These are phyloP conservation scores for Nephrotoma appendiculata DNA, from an alignment of 2,888 invertebrate genomes.

Conservation along the genomic window DNA sequence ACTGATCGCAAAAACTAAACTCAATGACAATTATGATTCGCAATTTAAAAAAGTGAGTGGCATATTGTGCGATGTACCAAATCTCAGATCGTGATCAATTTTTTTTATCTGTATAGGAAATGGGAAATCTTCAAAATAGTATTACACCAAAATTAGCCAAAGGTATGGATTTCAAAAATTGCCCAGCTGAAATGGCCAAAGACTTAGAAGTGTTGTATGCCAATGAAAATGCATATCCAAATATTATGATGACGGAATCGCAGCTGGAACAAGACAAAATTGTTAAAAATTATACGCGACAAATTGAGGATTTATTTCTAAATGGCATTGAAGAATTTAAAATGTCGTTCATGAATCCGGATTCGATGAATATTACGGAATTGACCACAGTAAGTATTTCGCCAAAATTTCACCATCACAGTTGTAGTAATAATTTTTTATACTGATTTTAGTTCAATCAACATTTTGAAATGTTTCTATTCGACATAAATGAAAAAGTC, in stretches of 20 bases:
- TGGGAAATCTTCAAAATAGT: background rate
- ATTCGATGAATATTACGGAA: background rate
- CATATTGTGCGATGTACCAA: background rate
- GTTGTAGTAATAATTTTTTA: background rate
- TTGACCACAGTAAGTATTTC: background rate
- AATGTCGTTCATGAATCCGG: background rate
- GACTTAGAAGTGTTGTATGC: background rate
- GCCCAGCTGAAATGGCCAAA: background rate
- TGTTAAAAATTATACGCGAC: background rate
- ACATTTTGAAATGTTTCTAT: background rate
- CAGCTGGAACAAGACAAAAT: background rate
- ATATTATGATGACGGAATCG: background rate
- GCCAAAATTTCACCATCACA: background rate
- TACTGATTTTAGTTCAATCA: background rate
- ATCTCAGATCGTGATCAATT: background rate
- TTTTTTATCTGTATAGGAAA: background rate
- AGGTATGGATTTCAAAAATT: background rate
- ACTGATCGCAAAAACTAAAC: background rate
- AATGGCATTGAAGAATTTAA: background rate
- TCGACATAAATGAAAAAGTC: background rate
- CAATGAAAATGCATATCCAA: background rate
- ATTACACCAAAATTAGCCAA: background rate
- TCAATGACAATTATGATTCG: background rate
- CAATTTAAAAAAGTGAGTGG: background rate
- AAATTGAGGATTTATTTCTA: background rate